Conservation (phyloP, 2,888 invertebrate species). For the Pycnomerus fuliginosus region DNA sequence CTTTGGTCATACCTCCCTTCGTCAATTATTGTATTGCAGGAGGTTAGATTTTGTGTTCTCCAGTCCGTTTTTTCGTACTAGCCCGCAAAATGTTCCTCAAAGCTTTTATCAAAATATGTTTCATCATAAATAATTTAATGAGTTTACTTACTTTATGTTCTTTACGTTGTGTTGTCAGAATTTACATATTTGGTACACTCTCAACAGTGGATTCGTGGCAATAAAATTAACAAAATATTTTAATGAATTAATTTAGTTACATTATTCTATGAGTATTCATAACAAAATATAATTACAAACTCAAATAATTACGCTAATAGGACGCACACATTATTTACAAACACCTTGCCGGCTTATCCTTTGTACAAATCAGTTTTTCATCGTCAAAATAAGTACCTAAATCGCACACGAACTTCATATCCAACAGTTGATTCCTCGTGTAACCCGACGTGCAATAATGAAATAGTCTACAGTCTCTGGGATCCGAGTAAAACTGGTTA, state of each 20-base stretch:
- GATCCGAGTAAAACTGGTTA: conserved; percentile 60
- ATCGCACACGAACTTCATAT: conserved; percentile 63
- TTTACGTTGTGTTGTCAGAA: no score
- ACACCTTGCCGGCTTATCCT: conserved; percentile 48
- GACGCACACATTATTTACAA: conserved; percentile 33
- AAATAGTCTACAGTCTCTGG: conserved; percentile 60
- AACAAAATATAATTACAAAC: conserved; percentile 39
- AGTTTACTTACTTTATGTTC: no score
- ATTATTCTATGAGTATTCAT: conserved; percentile 46
- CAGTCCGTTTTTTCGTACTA: no score
- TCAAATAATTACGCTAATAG: conserved; percentile 20
- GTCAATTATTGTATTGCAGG: no score
- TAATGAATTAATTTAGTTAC: conserved; percentile 36
- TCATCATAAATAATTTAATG: no score
- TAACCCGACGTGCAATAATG: conserved; percentile 64
- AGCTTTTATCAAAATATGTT: no score
- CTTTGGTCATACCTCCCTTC: no score
- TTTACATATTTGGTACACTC: no score
- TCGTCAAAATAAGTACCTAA: conserved; percentile 59
- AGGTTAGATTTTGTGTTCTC: no score
- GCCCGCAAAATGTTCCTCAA: no score
- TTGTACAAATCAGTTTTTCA: conserved; percentile 55
- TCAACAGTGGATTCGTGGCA: no score
- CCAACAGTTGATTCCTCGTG: conserved; percentile 57
- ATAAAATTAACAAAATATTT: conserved; percentile 31